phyloP scores from a whole-genome alignment of 2,113 vertebrate genomes.

The Melanostigma gelatinosum region DNA sequence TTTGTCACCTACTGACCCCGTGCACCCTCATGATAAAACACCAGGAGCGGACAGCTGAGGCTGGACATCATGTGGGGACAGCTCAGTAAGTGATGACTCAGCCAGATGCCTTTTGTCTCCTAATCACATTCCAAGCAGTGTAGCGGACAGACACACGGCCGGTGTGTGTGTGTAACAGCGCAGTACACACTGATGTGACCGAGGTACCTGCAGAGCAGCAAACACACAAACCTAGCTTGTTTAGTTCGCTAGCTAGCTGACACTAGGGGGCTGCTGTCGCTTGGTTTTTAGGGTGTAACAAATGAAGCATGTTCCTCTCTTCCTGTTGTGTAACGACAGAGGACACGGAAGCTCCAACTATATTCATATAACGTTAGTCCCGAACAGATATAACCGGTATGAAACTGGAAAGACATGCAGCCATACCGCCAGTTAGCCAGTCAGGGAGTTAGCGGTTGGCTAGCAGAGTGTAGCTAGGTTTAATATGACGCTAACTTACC shows the following conservation, averaged over 20 bases:
- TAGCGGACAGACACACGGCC: background rate
- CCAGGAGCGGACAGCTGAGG: background rate
- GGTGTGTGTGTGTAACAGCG: too few relatives aligned
- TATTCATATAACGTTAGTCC: too few relatives aligned
- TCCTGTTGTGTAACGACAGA: background rate
- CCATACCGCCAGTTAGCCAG: slow-evolving; percentile 6
- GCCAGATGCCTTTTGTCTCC: slow-evolving; percentile 28
- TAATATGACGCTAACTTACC: slow-evolving; percentile 79
- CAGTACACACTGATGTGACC: background rate
- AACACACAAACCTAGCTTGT: slow-evolving; percentile 3
- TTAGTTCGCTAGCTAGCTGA: slow-evolving; percentile 33
- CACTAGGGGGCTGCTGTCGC: background rate
- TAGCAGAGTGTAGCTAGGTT: slow-evolving; percentile 19
- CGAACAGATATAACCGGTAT: background rate
- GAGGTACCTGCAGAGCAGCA: slow-evolving; percentile 29
- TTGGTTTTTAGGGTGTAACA: background rate
- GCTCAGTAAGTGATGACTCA: slow-evolving; percentile 45
- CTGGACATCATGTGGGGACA: slow-evolving; percentile 18
- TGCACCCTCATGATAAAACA: background rate
- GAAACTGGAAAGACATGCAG: background rate
- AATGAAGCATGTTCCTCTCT: background rate
- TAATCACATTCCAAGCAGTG: slow-evolving; percentile 25
- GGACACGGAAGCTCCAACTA: background rate
- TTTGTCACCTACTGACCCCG: slow-evolving; percentile 17
- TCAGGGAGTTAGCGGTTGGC: slow-evolving; percentile 30